These are phyloP conservation scores for Limenitis camilla DNA, from an alignment of 2,888 invertebrate species.

Conservation along the genomic window DNA sequence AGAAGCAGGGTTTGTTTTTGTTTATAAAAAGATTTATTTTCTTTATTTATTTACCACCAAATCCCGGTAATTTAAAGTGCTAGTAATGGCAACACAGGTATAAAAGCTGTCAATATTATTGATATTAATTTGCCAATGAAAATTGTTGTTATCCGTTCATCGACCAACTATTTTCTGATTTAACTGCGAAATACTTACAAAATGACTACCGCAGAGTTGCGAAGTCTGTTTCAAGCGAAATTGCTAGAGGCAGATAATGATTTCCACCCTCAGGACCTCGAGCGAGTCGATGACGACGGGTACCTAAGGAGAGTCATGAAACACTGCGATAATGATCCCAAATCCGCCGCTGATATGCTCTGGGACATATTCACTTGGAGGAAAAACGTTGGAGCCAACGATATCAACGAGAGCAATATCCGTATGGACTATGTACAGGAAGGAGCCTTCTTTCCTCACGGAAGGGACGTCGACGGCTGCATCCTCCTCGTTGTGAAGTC, in stretches of 20 bases:
- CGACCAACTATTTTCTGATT: no score
- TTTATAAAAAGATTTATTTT: no score
- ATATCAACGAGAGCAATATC: slow-evolving; percentile 79
- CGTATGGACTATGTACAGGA: slow-evolving; percentile 80
- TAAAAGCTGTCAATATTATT: slow-evolving; percentile 2
- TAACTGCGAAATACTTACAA: neutral
- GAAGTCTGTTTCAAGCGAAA: slow-evolving; percentile 32
- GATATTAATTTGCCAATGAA: neutral
- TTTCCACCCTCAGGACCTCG: slow-evolving; percentile 78
- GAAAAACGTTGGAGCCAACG: slow-evolving; percentile 81
- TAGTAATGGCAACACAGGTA: neutral
- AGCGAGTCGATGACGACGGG: slow-evolving; percentile 77
- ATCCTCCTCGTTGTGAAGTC: slow-evolving; percentile 85
- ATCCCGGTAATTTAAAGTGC: no score
- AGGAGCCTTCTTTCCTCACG: slow-evolving; percentile 84
- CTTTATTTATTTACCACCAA: no score
- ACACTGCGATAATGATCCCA: slow-evolving; percentile 79
- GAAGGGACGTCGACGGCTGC: slow-evolving; percentile 87
- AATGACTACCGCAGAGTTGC: slow-evolving; percentile 31
- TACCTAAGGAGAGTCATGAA: slow-evolving; percentile 82
- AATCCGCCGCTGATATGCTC: slow-evolving; percentile 78
- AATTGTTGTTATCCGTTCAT: slow-evolving; percentile 1
- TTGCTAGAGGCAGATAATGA: slow-evolving; percentile 29
- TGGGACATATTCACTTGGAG: slow-evolving; percentile 87
- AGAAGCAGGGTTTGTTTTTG: no score